Conservation (phyloP, 2,888 invertebrate genomes). For the Synanthedon andrenaeformis region DNA sequence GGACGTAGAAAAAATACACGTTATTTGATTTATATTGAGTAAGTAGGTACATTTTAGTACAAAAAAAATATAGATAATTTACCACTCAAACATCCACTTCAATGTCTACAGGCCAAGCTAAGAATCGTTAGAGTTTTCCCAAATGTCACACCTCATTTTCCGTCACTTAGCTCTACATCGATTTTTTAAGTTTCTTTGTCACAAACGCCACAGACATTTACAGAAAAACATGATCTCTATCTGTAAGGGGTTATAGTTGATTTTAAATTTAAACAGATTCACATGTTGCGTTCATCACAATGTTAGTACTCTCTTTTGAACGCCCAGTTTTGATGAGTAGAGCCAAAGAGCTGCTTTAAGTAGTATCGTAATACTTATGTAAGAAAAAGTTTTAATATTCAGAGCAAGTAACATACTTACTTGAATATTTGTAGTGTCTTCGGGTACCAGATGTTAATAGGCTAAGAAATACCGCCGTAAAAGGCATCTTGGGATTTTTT, state of each 20-base stretch:
- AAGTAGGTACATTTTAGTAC: too few species aligned
- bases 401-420: slow-evolving; percentile 41
- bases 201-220: slow-evolving; percentile 12
- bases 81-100: neutral
- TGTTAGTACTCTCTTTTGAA: slow-evolving; percentile 25
- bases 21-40: too few species aligned
- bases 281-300: slow-evolving; percentile 3
- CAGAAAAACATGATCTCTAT: slow-evolving; percentile 17
- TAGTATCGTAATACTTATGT: slow-evolving; percentile 34
- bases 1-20: too few species aligned
- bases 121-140: slow-evolving; percentile 34
- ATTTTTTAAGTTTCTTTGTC: slow-evolving; percentile 14
- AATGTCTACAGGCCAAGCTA: slow-evolving; percentile 39
- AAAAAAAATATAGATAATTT: neutral
- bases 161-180: slow-evolving; percentile 38
- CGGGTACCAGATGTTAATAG: slow-evolving; percentile 15
- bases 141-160: slow-evolving; percentile 57
- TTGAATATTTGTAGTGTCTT: slow-evolving; percentile 42
- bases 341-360: slow-evolving; percentile 36
- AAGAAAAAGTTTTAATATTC: slow-evolving; percentile 49
- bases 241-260: neutral
- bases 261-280: neutral
- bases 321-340: slow-evolving; percentile 40
- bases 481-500: too few species aligned
- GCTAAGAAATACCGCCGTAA: too few species aligned